A percentile compares a stretch with the other conserved stretches of the same genome.
Conservation (phyloP, 1,140 invertebrate genomes). For the Drosophila prosaltans region DNA sequence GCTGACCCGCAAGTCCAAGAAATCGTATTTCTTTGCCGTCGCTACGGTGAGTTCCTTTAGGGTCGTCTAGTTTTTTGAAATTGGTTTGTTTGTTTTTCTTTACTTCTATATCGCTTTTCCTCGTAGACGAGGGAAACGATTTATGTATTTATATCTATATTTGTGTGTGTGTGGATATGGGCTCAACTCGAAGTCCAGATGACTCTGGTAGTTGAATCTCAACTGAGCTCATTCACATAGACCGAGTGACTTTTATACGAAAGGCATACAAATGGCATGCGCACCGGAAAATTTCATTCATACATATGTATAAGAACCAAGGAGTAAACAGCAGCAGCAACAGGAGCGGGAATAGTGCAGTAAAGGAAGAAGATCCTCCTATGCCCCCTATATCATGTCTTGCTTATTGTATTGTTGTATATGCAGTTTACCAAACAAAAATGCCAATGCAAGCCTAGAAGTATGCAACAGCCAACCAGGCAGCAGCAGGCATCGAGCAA, state of each 20-base stretch:
- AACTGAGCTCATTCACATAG: slow-evolving; percentile 76
- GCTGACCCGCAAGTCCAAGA: slow-evolving; percentile 56
- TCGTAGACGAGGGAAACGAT: neutral
- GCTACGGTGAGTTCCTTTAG: slow-evolving; percentile 29
- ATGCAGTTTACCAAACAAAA: slow-evolving; percentile 82
- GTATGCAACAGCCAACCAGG: slow-evolving; percentile 73
- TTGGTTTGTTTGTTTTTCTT: slow-evolving; percentile 34
- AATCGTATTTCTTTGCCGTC: slow-evolving; percentile 45
- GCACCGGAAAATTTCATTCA: slow-evolving; percentile 66
- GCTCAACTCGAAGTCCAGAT: slow-evolving; percentile 65
- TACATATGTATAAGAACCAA: slow-evolving; percentile 53
- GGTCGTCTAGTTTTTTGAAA: slow-evolving; percentile 11
- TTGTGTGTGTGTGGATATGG: slow-evolving; percentile 30
- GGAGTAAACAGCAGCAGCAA: slow-evolving; percentile 8
- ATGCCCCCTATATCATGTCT: slow-evolving; percentile 46
- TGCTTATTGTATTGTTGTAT: slow-evolving; percentile 81
- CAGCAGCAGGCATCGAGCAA: slow-evolving; percentile 24
- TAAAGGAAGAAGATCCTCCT: slow-evolving; percentile 17
- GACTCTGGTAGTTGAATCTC: slow-evolving; percentile 70
- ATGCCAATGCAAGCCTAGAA: slow-evolving; percentile 72
- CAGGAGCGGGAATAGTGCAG: neutral
- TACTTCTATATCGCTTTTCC: slow-evolving; percentile 15
- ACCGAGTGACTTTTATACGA: slow-evolving; percentile 80
- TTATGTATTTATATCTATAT: neutral
- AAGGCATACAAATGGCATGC: slow-evolving; percentile 75